Base-by-base conservation (phyloP, 1,140 invertebrate genomes). In the Drosophila lacteicornis region DNA sequence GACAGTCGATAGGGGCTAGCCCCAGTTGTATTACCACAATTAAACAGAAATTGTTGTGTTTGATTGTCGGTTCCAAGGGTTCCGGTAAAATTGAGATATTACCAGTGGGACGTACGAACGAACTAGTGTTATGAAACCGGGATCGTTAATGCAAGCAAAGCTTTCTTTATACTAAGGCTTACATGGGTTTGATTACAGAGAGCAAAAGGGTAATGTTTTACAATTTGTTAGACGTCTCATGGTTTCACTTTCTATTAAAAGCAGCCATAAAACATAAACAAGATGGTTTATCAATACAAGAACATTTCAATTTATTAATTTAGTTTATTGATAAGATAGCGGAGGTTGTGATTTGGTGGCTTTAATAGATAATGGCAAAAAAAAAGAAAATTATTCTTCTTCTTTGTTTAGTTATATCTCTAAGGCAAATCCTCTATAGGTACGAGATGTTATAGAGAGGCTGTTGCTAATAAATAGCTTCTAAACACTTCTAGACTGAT, bases 1-100 rank as follows among this genome's bases (percentile, higher is more conserved):
- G 15, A 25, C 53, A 56, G n/a, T 79, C 53, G 71, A 47, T 77
- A 40, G 47, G 75, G 73, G 50, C 46, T 67, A 75, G 58, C 73
- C 59, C 59, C 50, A 42, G 49, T 46, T 46, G 66, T 42, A 53
- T 27, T 40, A 65, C n/a, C 8, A 56, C 30, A 77, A 78, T 78
- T 76, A 73, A 49, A 17, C 19, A 13, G 45, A 47, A 71, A 50
- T 68, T 19, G 51, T 50, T 50, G 45, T 4, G 30, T 42, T 42
- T 56, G 49, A 78, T 69, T 60, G 33, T 12, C n/a, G 45, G 45
- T 43, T 51, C 13, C 27, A 73, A 73, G 53, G 53, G 53, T 51
- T 49, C 36, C 27, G 15, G 38, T 22, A n/a, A n/a, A 58, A 71
- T 43, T 36, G 38, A 71, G 69, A 50, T 51, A 71, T 68, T 56